Evolutionary conservation across 2,113 vertebrate species (phyloP).

Genomic region (Lycaon pictus): DNA sequence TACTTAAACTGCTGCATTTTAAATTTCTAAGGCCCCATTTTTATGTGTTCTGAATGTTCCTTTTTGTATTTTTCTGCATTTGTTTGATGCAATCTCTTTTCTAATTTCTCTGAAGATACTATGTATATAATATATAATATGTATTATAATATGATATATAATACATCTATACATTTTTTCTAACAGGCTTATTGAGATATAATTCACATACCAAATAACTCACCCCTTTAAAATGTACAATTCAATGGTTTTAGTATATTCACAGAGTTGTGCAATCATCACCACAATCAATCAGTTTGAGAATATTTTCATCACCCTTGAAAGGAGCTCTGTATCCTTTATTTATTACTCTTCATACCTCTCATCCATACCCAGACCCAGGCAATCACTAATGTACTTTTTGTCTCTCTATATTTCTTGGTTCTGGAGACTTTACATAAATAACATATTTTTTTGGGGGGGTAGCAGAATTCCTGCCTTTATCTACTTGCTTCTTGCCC

Average conservation of each 20-base stretch:
- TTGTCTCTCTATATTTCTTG: neutral
- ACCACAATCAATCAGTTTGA: neutral
- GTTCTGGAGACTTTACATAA: neutral
- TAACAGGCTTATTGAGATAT: neutral
- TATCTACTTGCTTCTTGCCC: neutral
- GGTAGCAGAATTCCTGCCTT: neutral
- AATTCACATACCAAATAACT: neutral
- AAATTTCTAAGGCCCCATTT: neutral
- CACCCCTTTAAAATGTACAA: neutral
- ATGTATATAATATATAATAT: neutral
- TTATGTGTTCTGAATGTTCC: neutral
- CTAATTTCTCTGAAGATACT: neutral
- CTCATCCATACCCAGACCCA: neutral
- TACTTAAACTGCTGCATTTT: conserved; percentile 39
- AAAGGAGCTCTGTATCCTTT: neutral
- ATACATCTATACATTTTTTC: neutral
- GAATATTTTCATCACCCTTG: neutral
- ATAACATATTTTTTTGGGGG: neutral
- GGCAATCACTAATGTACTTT: neutral
- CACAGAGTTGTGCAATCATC: neutral
- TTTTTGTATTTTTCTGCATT: conserved; percentile 12
- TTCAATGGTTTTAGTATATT: neutral
- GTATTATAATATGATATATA: neutral
- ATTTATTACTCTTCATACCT: neutral
- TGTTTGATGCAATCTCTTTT: neutral